Evolutionary conservation across 2,113 vertebrate species (phyloP).

Genomic region (Antidorcas marsupialis): DNA sequence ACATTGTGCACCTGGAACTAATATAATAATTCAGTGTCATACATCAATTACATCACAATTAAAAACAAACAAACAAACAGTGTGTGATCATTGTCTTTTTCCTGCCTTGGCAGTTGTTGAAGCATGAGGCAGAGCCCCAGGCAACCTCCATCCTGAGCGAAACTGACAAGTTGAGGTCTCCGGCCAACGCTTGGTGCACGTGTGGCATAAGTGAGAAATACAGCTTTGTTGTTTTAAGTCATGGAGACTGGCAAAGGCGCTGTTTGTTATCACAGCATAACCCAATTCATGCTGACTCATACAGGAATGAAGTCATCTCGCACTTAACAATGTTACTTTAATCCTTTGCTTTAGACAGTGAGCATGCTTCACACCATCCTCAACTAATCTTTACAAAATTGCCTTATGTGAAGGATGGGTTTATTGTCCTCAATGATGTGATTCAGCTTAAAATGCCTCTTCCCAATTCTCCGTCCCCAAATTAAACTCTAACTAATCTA

Average conservation of each 20-base stretch:
- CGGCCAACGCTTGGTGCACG: background rate
- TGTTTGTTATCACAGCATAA: background rate
- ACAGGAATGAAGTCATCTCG: background rate
- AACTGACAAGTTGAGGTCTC: background rate
- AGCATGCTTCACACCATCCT: background rate
- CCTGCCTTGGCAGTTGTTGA: background rate
- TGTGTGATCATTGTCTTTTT: no score
- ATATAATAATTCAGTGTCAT: background rate
- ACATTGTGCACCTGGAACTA: background rate
- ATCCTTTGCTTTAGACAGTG: background rate
- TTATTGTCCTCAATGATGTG: no score
- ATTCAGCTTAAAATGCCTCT: background rate
- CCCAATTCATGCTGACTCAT: background rate
- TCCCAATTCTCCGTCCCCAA: background rate
- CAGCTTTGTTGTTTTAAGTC: background rate
- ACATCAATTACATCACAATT: background rate
- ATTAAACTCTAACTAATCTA: background rate
- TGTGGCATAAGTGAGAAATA: rapidly evolving
- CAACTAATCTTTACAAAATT: background rate
- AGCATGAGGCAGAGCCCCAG: background rate
- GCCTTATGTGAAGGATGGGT: background rate
- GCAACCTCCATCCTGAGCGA: no score
- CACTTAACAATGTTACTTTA: background rate
- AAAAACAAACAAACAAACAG: background rate
- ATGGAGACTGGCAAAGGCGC: background rate